A percentile compares a stretch with the other conserved stretches of the same genome.
phyloP scores from a whole-genome alignment of 2,888 invertebrate species.

The Hyppa rectilinea region DNA sequence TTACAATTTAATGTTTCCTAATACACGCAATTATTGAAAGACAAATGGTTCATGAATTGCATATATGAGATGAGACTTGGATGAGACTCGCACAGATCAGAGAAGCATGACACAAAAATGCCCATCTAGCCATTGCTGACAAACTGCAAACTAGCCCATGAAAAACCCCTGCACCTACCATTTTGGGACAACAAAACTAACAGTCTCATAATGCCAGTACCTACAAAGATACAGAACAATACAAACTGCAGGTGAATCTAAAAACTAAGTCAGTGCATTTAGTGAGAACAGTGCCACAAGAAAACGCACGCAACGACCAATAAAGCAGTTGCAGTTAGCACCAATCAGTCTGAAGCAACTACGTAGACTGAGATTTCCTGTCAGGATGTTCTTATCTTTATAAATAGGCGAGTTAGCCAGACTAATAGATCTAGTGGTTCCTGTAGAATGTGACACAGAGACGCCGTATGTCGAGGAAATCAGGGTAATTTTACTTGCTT shows the following conservation, averaged over 20 bases:
- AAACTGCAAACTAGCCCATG: too few relatives aligned
- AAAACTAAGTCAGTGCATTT: conserved; percentile 13
- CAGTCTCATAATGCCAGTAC: neutral
- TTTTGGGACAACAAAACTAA: neutral
- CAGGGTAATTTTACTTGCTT: conserved; percentile 49
- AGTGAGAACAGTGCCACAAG: conserved; percentile 1
- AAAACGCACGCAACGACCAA: conserved; percentile 10
- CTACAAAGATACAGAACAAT: neutral
- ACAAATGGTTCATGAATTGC: too few relatives aligned
- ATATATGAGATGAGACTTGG: too few relatives aligned
- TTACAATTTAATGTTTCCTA: neutral
- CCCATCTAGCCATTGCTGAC: too few relatives aligned
- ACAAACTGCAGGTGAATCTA: neutral
- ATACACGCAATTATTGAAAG: neutral
- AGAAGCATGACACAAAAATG: neutral
- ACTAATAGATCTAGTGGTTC: conserved; percentile 50
- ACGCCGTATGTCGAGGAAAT: conserved; percentile 43
- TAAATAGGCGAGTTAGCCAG: conserved; percentile 39
- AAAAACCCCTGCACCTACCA: too few relatives aligned
- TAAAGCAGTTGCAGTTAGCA: conserved; percentile 22
- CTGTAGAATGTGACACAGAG: conserved; percentile 42
- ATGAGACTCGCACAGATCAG: neutral
- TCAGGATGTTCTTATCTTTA: conserved; percentile 54
- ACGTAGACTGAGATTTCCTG: conserved; percentile 52
- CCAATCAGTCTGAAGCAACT: conserved; percentile 35